phyloP scores from a whole-genome alignment of 2,797 vertebrate species.

The Bradypus variegatus region DNA sequence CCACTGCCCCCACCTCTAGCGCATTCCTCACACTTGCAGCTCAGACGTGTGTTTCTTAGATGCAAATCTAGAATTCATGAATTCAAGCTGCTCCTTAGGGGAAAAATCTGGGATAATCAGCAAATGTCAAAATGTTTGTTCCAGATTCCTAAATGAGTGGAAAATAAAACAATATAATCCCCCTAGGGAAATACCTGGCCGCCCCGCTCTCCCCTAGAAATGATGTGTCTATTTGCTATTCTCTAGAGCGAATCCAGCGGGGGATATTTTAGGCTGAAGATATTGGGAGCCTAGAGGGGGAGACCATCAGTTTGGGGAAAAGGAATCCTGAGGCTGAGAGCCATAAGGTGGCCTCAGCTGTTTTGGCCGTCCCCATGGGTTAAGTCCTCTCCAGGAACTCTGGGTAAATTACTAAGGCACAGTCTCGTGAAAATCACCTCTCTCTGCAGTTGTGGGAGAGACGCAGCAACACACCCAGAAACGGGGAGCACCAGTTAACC shows the following conservation, averaged over 20 bases:
- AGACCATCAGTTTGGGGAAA: neutral
- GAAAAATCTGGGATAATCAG: constrained; percentile 10
- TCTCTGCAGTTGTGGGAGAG: neutral
- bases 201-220: neutral
- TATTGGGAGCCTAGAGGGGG: neutral
- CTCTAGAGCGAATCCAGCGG: neutral
- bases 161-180: constrained; percentile 2
- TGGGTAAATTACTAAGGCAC: neutral
- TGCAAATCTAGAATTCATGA: constrained; percentile 25
- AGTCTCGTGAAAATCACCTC: neutral
- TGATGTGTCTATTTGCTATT: neutral
- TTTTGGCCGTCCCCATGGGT: too few species aligned
- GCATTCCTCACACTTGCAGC: neutral
- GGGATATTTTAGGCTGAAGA: neutral
- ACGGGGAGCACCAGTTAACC: constrained; percentile 51
- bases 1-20: neutral
- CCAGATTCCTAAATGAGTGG: constrained; percentile 35
- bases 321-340: neutral
- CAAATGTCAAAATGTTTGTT: constrained; percentile 57
- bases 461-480: neutral
- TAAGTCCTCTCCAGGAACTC: neutral
- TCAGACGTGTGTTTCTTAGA: neutral
- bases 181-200: neutral
- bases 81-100: neutral
- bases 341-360: too few species aligned